phyloP scores from a whole-genome alignment of 1,140 invertebrate genomes.

The Danaus plexippus region DNA sequence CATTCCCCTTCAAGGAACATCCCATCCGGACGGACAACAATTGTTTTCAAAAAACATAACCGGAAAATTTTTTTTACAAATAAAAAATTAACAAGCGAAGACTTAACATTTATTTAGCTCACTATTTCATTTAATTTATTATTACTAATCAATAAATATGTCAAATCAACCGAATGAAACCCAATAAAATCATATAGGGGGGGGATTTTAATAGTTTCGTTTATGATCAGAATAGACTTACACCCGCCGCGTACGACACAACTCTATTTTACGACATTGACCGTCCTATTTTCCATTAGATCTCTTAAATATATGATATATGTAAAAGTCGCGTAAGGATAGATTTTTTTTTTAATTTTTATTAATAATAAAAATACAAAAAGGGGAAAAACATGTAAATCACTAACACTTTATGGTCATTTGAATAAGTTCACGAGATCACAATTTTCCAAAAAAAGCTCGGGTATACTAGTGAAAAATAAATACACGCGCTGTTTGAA shows the following conservation, averaged over 20 bases:
- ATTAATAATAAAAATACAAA: conserved; percentile 43
- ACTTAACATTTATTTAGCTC: conserved; percentile 38
- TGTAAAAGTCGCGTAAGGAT: conserved; percentile 39
- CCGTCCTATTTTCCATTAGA: conserved; percentile 3
- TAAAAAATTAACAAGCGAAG: conserved; percentile 32
- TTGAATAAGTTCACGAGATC: conserved; percentile 45
- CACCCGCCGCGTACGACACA: conserved; percentile 11
- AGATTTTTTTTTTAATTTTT: conserved; percentile 28
- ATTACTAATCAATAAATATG: conserved; percentile 1
- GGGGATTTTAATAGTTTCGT: conserved; percentile 27
- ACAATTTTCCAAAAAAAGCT: conserved; percentile 46
- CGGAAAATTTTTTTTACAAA: conserved; percentile 21
- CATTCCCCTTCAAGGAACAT: conserved; percentile 10
- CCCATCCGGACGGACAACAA: conserved; percentile 22
- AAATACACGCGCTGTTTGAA: conserved; percentile 25
- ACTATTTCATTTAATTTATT: conserved; percentile 39
- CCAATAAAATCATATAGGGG: conserved; percentile 24
- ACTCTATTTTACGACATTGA: too few species aligned
- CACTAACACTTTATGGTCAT: conserved; percentile 56
- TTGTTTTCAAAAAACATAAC: conserved; percentile 32
- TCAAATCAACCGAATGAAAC: conserved; percentile 32
- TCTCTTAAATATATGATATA: conserved; percentile 29
- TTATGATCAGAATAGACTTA: conserved; percentile 12
- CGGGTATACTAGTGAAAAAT: conserved; percentile 25
- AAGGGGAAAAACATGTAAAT: conserved; percentile 37